Conservation (phyloP, 2,797 vertebrate species). For the Megalops cyprinoides region DNA sequence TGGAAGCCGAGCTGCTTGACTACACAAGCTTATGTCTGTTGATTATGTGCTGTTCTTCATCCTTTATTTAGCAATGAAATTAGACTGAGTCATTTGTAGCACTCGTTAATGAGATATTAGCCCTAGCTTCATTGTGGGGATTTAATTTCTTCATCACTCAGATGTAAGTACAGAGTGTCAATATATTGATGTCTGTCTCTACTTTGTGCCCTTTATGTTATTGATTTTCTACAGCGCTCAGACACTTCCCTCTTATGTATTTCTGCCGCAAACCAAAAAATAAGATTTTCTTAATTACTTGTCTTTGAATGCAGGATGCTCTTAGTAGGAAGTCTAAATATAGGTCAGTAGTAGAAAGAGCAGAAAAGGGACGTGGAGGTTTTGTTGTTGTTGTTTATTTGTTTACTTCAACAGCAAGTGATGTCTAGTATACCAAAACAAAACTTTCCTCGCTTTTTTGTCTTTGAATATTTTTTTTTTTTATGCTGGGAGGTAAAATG, state of each 20-base stretch:
- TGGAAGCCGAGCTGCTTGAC: constrained; percentile 71
- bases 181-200: constrained; percentile 41
- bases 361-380: too few relatives aligned
- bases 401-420: too few relatives aligned
- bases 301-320: not conserved
- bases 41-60: constrained; percentile 70
- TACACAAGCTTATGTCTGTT: constrained; percentile 60
- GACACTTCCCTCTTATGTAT: not conserved
- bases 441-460: too few relatives aligned
- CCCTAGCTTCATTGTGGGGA: constrained; percentile 30
- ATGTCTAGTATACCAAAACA: too few relatives aligned
- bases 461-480: too few relatives aligned
- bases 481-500: too few relatives aligned
- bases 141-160: constrained; percentile 43
- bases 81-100: constrained; percentile 8
- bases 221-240: not conserved
- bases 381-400: too few relatives aligned
- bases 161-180: constrained; percentile 37
- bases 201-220: not conserved
- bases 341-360: constrained; percentile 17
- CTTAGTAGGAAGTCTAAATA: not conserved
- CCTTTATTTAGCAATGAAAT: constrained; percentile 43
- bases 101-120: constrained; percentile 27
- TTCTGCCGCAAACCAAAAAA: too few relatives aligned
- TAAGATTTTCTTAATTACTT: constrained; percentile 4